Percentiles rank a stretch among this genome's conserved stretches.
phyloP scores from a whole-genome alignment of 1,140 invertebrate species.

The Cydia pomonella region DNA sequence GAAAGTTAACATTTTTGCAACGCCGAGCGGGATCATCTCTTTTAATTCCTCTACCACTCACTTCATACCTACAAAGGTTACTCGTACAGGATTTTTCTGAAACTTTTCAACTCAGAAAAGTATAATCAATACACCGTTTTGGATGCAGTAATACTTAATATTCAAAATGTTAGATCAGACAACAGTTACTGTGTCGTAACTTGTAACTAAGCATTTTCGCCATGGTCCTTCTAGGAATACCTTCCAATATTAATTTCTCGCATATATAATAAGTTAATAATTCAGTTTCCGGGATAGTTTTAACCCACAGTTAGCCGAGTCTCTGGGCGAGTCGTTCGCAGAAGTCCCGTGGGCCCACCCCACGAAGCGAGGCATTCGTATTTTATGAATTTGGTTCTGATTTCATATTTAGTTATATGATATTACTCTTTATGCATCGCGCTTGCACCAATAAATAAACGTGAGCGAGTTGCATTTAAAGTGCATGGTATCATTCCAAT shows the following conservation, averaged over 20 bases:
- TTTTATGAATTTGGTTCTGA: not conserved
- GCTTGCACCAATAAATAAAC: too few relatives aligned
- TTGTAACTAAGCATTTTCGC: not conserved
- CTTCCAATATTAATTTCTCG: conserved; percentile 19
- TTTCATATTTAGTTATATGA: not conserved
- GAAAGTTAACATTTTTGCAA: too few relatives aligned
- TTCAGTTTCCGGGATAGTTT: conserved; percentile 30
- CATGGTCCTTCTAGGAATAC: conserved; percentile 1
- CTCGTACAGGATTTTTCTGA: too few relatives aligned
- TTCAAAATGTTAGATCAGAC: not conserved
- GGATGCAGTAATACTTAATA: not conserved
- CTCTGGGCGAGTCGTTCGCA: not conserved
- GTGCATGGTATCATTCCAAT: too few relatives aligned
- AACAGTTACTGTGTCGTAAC: not conserved
- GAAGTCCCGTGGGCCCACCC: conserved; percentile 1
- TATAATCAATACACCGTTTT: not conserved
- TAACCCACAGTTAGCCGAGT: conserved; percentile 18
- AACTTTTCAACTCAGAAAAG: not conserved
- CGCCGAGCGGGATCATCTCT: too few relatives aligned
- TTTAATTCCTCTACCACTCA: too few relatives aligned
- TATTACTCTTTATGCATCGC: too few relatives aligned
- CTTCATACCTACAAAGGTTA: too few relatives aligned
- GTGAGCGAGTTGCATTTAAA: too few relatives aligned
- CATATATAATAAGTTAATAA: conserved; percentile 20
- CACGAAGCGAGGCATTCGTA: not conserved